Conservation (phyloP, 2,113 vertebrate genomes). For the Zootoca vivipara region DNA sequence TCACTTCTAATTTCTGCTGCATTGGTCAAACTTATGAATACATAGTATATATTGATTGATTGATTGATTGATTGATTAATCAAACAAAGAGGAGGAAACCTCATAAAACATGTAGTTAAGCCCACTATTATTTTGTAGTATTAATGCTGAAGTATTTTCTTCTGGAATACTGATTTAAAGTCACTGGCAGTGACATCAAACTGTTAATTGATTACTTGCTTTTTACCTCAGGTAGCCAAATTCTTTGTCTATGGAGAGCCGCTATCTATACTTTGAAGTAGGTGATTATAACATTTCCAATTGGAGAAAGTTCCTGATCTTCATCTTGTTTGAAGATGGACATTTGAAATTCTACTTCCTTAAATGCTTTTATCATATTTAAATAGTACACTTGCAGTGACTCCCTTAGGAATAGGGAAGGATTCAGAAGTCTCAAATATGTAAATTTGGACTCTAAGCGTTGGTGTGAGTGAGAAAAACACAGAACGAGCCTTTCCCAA, state of each 20-base stretch:
- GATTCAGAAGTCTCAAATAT: background rate
- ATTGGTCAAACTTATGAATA: background rate
- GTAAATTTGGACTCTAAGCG: background rate
- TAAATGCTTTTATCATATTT: constrained; percentile 2
- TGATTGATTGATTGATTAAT: background rate
- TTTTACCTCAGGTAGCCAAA: background rate
- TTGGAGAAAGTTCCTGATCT: background rate
- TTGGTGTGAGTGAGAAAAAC: background rate
- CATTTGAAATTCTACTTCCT: background rate
- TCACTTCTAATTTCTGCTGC: background rate
- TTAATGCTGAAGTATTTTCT: rapidly evolving
- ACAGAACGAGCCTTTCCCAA: background rate
- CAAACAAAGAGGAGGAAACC: background rate
- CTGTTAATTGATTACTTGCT: background rate
- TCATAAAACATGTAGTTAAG: background rate
- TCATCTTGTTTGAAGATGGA: background rate
- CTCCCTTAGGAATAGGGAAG: background rate
- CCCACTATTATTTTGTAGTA: background rate
- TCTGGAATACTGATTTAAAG: background rate
- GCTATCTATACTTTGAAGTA: background rate
- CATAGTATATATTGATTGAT: background rate
- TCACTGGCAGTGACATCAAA: background rate
- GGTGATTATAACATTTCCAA: background rate
- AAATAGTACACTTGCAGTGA: background rate
- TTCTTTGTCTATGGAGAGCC: background rate